phyloP scores from a whole-genome alignment of 2,113 vertebrate species.

The Acanthisitta chloris region DNA sequence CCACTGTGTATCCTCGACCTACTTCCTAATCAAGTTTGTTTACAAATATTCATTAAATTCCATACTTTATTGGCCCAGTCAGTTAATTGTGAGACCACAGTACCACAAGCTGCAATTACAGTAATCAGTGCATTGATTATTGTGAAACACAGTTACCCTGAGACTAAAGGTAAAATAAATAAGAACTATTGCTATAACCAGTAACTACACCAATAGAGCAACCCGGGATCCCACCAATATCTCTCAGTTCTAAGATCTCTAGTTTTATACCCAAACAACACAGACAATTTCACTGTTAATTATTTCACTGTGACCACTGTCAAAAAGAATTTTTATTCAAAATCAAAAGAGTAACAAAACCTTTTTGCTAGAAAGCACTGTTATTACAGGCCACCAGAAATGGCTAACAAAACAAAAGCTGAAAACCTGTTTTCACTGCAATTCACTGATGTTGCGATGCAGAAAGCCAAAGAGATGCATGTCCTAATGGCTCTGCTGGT shows the following conservation, averaged over 20 bases:
- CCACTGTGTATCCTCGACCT: neutral
- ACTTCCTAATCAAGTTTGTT: slow-evolving; percentile 21
- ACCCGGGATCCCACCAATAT: neutral
- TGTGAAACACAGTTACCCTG: neutral
- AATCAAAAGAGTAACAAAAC: neutral
- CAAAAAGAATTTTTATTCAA: neutral
- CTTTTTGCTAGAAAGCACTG: neutral
- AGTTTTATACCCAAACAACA: neutral
- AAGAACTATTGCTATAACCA: neutral
- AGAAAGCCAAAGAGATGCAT: neutral
- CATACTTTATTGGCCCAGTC: neutral
- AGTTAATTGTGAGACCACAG: neutral
- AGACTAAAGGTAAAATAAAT: neutral
- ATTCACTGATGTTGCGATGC: neutral
- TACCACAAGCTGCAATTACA: slow-evolving; percentile 24
- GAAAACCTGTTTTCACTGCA: neutral
- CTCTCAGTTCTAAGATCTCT: neutral
- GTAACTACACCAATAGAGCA: neutral
- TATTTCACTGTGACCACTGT: neutral
- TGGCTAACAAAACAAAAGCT: neutral
- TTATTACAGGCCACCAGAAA: neutral
- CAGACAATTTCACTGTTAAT: neutral
- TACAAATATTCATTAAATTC: slow-evolving; percentile 22
- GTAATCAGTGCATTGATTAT: slow-evolving; percentile 40
- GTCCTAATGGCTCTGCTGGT: neutral